phyloP scores from a whole-genome alignment of 1,140 invertebrate species.

The Lanistes nyassanus region DNA sequence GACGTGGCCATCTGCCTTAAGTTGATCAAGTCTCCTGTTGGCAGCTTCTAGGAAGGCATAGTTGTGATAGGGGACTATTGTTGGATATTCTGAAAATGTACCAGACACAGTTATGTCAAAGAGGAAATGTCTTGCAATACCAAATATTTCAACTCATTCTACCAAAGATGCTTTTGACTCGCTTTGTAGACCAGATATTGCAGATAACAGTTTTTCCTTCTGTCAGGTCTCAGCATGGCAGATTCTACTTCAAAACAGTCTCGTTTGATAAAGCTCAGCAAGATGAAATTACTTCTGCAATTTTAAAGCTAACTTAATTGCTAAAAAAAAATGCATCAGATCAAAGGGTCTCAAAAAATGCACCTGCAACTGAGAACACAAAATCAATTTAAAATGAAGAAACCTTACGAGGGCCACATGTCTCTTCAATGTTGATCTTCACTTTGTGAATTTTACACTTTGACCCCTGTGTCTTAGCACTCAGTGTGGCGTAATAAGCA shows the following conservation, averaged over 20 bases:
- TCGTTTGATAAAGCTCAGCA: too few species aligned
- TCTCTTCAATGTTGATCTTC: slow-evolving; percentile 1
- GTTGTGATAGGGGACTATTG: slow-evolving; percentile 20
- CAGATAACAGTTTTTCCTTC: too few species aligned
- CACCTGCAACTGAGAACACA: background rate
- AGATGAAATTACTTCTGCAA: too few species aligned
- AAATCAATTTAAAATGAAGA: background rate
- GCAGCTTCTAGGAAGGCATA: slow-evolving; percentile 11
- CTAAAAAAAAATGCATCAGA: too few species aligned
- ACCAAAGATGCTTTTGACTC: too few species aligned
- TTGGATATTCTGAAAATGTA: slow-evolving; percentile 8
- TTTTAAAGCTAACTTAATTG: too few species aligned
- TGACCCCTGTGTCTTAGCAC: background rate
- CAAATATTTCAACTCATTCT: too few species aligned
- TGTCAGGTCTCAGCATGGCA: too few species aligned
- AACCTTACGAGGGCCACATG: slow-evolving; percentile 14
- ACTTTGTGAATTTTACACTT: background rate
- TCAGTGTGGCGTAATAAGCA: background rate
- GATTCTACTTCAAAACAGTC: too few species aligned
- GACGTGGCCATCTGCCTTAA: background rate
- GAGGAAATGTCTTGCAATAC: too few species aligned
- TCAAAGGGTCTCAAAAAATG: background rate
- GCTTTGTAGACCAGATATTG: too few species aligned
- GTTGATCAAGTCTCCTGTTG: background rate
- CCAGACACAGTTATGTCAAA: background rate